Base-by-base conservation (phyloP, 1,140 invertebrate genomes). In the Lamellibrachia luymesi region DNA sequence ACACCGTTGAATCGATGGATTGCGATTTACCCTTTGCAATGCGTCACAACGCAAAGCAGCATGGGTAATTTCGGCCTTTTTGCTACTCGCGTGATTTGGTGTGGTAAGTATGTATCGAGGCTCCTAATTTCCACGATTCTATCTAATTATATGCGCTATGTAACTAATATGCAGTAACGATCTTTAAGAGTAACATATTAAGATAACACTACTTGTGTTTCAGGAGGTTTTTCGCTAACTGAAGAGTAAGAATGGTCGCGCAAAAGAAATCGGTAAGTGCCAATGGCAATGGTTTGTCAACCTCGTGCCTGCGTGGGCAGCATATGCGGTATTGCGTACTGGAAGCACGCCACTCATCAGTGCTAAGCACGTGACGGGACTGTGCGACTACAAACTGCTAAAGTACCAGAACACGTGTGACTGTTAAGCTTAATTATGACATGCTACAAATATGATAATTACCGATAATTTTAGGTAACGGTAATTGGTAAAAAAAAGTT, bases 191-290 rank as follows among this genome's bases (percentile, higher is more conserved):
- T 80, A 80, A 80, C 13, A 80, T 80, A 10, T 80, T 8, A 80
- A 6, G 64, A 80, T 80, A 80, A 8, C 13, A 10, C 13, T 80
- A 22, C 13, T 22, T 80, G 64, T 80, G 64, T 80, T 80, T 80
- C 64, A 80, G 64, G 64, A 80, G 64, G 64, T 80, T 80, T 17
- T 80, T 80, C 91, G 49, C 91, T 50, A 13, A 91, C 4, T 22
- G 13, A 91, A 50, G 49, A 25, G 13, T 92, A 92, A 94, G 93
- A 93, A 95, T 95, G 95, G 95, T 94, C 90, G 93, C 95, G 49
- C 94, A 94, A 93, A 95, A 95, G 94, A 95, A 95, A 94, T 93
- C 94, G 56, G 95, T 95, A 94, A 95, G 95, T 93, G 89, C 51
- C 10, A n/a, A 2, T 10, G 38, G 50, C 10, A n/a, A 2, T 10